Evolutionary conservation across 1,140 invertebrate species (phyloP).

Genomic region (Marisa cornuarietis): DNA sequence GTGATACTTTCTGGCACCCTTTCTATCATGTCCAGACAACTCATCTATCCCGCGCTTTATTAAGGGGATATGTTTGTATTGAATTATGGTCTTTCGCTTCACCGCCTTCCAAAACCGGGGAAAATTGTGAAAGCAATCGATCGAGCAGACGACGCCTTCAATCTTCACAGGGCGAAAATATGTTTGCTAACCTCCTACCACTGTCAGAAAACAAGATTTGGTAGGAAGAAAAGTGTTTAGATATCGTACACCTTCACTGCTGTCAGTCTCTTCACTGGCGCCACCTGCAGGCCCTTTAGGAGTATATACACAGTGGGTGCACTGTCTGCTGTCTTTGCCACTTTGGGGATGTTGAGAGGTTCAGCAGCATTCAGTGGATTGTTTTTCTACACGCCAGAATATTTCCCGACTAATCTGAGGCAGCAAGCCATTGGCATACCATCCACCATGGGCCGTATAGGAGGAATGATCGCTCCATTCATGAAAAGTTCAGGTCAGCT

Average conservation of each 20-base stretch:
- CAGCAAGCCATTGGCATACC: neutral
- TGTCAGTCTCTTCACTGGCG: neutral
- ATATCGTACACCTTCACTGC: neutral
- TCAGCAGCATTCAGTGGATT: slow-evolving; percentile 73
- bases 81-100: too few relatives aligned
- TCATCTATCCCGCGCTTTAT: too few relatives aligned
- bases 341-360: slow-evolving; percentile 83
- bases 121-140: too few relatives aligned
- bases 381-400: slow-evolving; percentile 53
- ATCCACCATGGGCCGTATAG: slow-evolving; percentile 13
- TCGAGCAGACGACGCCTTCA: too few relatives aligned
- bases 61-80: too few relatives aligned
- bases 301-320: slow-evolving; percentile 12
- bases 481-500: slow-evolving; percentile 14
- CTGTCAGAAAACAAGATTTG: too few relatives aligned
- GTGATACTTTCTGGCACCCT: too few relatives aligned
- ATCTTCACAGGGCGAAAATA: too few relatives aligned
- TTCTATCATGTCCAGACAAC: too few relatives aligned
- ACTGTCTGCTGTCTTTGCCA: slow-evolving; percentile 68
- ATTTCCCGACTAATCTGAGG: slow-evolving; percentile 50
- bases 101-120: too few relatives aligned
- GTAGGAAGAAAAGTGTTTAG: neutral
- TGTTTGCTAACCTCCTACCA: too few relatives aligned
- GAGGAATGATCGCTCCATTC: slow-evolving; percentile 22
- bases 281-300: neutral